Conservation (phyloP, 2,113 vertebrate genomes). For the Mus pahari region DNA sequence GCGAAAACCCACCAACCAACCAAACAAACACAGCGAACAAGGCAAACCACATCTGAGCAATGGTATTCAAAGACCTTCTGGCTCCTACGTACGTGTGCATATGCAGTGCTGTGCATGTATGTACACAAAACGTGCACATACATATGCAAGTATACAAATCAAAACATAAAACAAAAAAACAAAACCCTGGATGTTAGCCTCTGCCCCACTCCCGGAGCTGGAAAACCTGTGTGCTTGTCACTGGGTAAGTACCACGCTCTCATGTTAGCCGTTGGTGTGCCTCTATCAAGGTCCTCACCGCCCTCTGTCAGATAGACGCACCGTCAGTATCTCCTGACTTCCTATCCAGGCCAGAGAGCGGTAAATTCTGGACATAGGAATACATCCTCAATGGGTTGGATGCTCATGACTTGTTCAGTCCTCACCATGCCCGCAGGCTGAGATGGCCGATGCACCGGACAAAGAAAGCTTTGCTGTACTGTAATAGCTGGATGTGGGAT, state of each 20-base stretch:
- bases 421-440: neutral
- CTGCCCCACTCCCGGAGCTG: neutral
- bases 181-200: neutral
- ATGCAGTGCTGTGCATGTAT: neutral
- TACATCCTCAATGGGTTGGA: neutral
- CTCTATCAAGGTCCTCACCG: neutral
- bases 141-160: neutral
- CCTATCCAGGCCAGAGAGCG: neutral
- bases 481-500: neutral
- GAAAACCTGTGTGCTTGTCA: neutral
- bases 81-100: neutral
- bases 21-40: neutral
- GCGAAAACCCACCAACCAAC: neutral
- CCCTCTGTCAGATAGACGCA: neutral
- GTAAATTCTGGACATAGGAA: neutral
- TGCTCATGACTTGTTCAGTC: neutral
- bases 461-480: neutral
- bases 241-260: neutral
- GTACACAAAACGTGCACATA: neutral
- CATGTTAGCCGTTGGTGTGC: fast-evolving
- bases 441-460: neutral
- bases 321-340: neutral
- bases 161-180: neutral
- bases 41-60: neutral
- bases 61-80: neutral